These are phyloP conservation scores for Drosophila rubida DNA, from an alignment of 2,888 invertebrate genomes.

Conservation along the genomic window DNA sequence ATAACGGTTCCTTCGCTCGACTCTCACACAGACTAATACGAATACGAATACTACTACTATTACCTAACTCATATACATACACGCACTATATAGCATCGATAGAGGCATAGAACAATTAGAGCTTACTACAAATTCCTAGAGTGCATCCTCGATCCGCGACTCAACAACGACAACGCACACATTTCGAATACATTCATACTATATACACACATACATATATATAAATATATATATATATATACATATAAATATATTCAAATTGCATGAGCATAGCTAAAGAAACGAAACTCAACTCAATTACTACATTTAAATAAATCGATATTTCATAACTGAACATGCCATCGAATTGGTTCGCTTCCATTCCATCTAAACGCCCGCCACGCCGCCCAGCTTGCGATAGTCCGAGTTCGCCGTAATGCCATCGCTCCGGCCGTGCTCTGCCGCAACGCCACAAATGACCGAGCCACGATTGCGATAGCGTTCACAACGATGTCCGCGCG, in stretches of 20 bases:
- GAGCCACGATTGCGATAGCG: constrained; percentile 89
- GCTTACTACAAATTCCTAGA: constrained; percentile 73
- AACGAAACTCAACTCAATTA: constrained; percentile 41
- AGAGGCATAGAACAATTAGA: constrained; percentile 66
- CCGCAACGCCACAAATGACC: constrained; percentile 89
- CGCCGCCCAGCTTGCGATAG: constrained; percentile 92
- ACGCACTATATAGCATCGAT: constrained; percentile 20
- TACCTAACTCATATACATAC: constrained; percentile 25
- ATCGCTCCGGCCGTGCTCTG: constrained; percentile 85
- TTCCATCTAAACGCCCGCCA: constrained; percentile 87
- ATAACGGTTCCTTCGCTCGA: constrained; percentile 65
- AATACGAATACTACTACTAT: constrained; percentile 26
- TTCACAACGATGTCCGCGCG: constrained; percentile 88
- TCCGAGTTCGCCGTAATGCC: constrained; percentile 91
- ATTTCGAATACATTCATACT: constrained; percentile 8
- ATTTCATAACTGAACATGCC: constrained; percentile 20
- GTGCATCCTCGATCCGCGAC: constrained; percentile 8
- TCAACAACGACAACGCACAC: constrained; percentile 17
- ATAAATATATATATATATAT: too few species aligned
- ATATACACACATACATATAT: constrained; percentile 13
- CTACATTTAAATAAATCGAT: constrained; percentile 56
- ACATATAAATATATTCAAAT: constrained; percentile 22
- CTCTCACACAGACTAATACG: constrained; percentile 31
- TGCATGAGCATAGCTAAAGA: constrained; percentile 53
- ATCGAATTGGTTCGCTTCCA: background rate